A percentile compares a stretch with the other conserved stretches of the same genome.
phyloP scores from a whole-genome alignment of 2,888 invertebrate species.

The Polietes domitor region DNA sequence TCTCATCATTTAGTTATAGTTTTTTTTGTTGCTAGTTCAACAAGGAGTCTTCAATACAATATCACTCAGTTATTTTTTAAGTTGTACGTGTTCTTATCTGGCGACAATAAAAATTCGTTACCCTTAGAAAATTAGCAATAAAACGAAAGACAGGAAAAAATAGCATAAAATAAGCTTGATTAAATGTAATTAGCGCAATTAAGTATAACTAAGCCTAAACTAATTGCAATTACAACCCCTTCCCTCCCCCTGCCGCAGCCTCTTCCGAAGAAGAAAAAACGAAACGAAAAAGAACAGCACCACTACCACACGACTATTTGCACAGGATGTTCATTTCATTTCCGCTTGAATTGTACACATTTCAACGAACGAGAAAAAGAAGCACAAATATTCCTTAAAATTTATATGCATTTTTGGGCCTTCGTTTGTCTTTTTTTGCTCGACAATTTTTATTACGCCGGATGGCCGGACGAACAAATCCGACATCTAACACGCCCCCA shows the following conservation, averaged over 20 bases:
- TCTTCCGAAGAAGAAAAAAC: too few relatives aligned
- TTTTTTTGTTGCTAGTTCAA: too few relatives aligned
- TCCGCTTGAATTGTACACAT: constrained; percentile 12
- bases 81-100: neutral
- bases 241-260: neutral
- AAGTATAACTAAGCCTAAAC: constrained; percentile 60
- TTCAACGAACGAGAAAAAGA: neutral
- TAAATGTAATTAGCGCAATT: constrained; percentile 65
- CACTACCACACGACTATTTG: constrained; percentile 47
- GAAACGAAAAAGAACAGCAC: neutral
- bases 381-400: constrained; percentile 52
- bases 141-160: neutral
- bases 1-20: too few relatives aligned
- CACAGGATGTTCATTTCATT: constrained; percentile 54
- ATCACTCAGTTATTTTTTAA: too few relatives aligned
- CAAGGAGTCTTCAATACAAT: too few relatives aligned
- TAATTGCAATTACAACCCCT: constrained; percentile 56
- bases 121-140: constrained; percentile 43
- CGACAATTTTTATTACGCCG: constrained; percentile 3
- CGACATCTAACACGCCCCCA: constrained; percentile 49
- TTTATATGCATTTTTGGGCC: constrained; percentile 55
- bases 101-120: constrained; percentile 50
- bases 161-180: constrained; percentile 54
- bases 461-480: constrained; percentile 8
- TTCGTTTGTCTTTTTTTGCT: constrained; percentile 13